Evolutionary conservation across 2,888 invertebrate genomes (phyloP).

Genomic region (Linnaemya tessellans): DNA sequence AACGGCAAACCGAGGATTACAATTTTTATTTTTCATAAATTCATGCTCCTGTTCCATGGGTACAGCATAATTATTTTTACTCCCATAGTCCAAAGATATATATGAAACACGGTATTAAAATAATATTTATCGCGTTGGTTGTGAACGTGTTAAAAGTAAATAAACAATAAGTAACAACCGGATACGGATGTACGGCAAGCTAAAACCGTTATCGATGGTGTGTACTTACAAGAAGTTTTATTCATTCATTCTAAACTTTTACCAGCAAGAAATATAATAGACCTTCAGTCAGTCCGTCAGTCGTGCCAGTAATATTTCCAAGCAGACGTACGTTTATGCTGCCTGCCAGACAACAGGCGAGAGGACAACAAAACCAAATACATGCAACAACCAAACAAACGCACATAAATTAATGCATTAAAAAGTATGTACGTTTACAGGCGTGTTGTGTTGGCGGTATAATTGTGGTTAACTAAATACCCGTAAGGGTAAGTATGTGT

Average conservation of each 20-base stretch:
- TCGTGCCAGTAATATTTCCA: background rate
- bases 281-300: background rate
- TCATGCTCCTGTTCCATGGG: no score
- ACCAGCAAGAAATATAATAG: background rate
- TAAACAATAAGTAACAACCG: constrained; percentile 68
- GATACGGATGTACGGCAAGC: constrained; percentile 71
- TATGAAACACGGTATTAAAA: no score
- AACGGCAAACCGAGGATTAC: no score
- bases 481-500: background rate
- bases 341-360: constrained; percentile 18
- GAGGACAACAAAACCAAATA: constrained; percentile 10
- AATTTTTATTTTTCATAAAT: no score
- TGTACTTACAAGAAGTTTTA: constrained; percentile 64
- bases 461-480: constrained; percentile 58
- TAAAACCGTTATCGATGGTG: constrained; percentile 66
- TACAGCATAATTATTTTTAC: no score
- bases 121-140: background rate
- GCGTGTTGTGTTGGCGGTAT: constrained; percentile 55
- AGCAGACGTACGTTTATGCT: background rate
- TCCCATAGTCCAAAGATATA: no score
- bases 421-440: background rate
- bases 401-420: background rate
- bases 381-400: background rate
- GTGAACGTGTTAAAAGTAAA: constrained; percentile 2
- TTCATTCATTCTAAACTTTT: constrained; percentile 58